Conservation (phyloP, 23 tunicate species). For the Ciona savignyi region DNA sequence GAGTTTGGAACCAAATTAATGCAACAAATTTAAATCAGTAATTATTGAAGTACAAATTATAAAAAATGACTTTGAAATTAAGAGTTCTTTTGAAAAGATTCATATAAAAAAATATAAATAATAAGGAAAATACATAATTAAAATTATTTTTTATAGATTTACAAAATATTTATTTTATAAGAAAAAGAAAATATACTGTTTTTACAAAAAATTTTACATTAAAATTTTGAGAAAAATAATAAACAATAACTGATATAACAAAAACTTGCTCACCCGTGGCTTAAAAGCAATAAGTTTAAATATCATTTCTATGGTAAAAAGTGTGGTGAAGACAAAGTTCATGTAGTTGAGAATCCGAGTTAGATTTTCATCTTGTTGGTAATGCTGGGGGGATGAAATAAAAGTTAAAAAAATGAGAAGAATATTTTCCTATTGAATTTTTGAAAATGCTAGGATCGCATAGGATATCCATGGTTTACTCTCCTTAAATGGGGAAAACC, state of each 20-base stretch:
- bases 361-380: constrained; percentile 51
- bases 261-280: constrained; percentile 52
- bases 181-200: no score
- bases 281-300: constrained; percentile 87
- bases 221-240: constrained; percentile 14
- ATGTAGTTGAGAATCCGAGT: constrained; percentile 50
- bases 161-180: no score
- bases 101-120: no score
- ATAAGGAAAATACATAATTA: background rate
- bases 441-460: no score
- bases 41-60: background rate
- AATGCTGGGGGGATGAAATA: constrained; percentile 51
- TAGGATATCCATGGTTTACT: no score
- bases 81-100: background rate
- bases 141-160: no score
- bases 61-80: background rate
- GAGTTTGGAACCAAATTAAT: background rate
- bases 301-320: constrained; percentile 95
- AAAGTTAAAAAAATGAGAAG: background rate
- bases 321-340: constrained; percentile 84
- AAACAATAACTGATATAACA: background rate
- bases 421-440: no score
- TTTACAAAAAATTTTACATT: background rate
- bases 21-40: background rate
- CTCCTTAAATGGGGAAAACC: no score